Conservation (phyloP, 2,888 invertebrate genomes). For the Peribatodes rhomboidaria region DNA sequence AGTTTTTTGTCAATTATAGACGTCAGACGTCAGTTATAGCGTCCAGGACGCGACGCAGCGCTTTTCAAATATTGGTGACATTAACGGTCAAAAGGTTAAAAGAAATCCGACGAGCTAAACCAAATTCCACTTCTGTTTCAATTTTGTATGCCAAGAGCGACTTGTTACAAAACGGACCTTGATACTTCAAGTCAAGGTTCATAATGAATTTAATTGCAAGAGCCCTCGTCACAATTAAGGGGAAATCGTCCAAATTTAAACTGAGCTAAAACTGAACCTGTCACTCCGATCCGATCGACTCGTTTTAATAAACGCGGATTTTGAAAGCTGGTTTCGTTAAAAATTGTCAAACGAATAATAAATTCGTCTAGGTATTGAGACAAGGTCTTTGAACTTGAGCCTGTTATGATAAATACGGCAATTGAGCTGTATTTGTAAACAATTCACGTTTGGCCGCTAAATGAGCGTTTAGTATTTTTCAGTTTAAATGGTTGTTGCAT, state of each 20-base stretch:
- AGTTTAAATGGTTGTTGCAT: not conserved
- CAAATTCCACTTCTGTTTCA: not conserved
- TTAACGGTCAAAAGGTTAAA: no score
- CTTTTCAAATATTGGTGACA: no score
- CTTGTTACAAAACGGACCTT: constrained; percentile 27
- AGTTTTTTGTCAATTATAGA: no score
- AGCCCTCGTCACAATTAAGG: constrained; percentile 11
- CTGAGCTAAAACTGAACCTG: constrained; percentile 11
- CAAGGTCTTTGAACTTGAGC: constrained; percentile 62
- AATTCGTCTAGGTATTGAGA: constrained; percentile 47
- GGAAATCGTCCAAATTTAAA: constrained; percentile 33
- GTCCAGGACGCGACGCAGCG: no score
- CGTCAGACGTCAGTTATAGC: no score
- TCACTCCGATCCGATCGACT: constrained; percentile 20
- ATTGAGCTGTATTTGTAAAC: constrained; percentile 65
- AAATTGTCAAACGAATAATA: constrained; percentile 43
- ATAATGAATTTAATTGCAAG: constrained; percentile 18
- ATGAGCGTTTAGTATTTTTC: constrained; percentile 22
- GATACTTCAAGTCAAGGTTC: constrained; percentile 22
- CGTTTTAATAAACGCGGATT: constrained; percentile 8
- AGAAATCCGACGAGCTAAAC: not conserved
- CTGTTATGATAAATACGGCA: constrained; percentile 60
- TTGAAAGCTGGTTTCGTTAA: constrained; percentile 20
- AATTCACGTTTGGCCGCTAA: constrained; percentile 37
- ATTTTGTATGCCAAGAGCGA: constrained; percentile 23